A percentile compares a stretch with the other conserved stretches of the same genome.
Conservation (phyloP, 2,888 invertebrate genomes). For the Rhingia rostrata region DNA sequence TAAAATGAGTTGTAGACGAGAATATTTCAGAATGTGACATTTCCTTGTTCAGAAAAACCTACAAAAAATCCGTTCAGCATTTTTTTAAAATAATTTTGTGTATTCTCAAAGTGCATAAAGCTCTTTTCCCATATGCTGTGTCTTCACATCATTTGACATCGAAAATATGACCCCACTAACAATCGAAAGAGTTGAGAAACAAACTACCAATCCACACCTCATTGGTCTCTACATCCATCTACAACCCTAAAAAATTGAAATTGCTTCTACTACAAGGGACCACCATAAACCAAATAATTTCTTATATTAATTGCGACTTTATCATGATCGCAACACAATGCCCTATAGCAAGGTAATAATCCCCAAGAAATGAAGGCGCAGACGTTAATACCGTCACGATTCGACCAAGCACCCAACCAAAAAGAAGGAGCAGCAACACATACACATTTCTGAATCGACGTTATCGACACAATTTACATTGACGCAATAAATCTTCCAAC, state of each 20-base stretch:
- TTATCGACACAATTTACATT: conserved; percentile 42
- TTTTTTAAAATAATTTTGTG: no score
- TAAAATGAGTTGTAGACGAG: no score
- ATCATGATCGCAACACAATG: neutral
- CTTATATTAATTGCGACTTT: neutral
- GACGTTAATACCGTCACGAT: conserved; percentile 33
- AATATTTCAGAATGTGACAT: no score
- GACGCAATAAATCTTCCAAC: conserved; percentile 29
- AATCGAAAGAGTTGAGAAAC: conserved; percentile 9
- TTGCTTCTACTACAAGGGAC: neutral
- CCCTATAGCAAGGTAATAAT: neutral
- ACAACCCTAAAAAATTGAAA: neutral
- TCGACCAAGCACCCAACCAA: no score
- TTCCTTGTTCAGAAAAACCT: no score
- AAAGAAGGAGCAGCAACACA: conserved; percentile 9
- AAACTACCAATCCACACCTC: neutral
- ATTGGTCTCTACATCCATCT: neutral
- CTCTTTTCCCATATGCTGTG: no score
- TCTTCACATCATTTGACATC: no score
- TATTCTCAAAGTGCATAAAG: no score
- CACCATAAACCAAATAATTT: neutral
- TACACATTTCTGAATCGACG: neutral
- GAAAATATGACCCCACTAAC: no score
- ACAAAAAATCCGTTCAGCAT: no score
- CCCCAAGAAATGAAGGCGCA: conserved; percentile 5